Percentiles rank a stretch among this genome's conserved stretches.
These are phyloP conservation scores for Phragmatobia fuliginosa DNA, from an alignment of 2,888 invertebrate species.

Conservation along the genomic window DNA sequence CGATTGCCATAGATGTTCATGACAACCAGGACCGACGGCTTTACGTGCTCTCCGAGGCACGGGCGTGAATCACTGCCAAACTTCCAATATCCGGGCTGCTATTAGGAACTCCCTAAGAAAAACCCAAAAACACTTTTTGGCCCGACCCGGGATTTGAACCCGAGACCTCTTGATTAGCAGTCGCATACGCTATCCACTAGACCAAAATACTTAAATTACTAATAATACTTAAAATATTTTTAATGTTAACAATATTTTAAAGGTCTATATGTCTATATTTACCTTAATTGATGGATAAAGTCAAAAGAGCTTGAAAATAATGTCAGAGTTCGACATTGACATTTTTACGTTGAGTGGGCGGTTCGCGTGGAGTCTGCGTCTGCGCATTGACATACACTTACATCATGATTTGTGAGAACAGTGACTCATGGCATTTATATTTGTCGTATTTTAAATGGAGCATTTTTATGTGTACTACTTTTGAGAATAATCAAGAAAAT, in stretches of 20 bases:
- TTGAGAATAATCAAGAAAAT: not conserved
- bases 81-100: no score
- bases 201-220: no score
- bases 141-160: no score
- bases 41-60: no score
- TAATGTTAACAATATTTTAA: not conserved
- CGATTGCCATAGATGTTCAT: no score
- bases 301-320: slow-evolving; percentile 3
- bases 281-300: not conserved
- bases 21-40: no score
- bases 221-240: not conserved
- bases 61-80: no score
- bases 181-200: no score
- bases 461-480: not conserved
- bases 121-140: no score
- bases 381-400: slow-evolving; percentile 32
- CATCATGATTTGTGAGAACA: slow-evolving; percentile 44
- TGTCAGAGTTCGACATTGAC: slow-evolving; percentile 47
- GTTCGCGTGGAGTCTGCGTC: slow-evolving; percentile 12
- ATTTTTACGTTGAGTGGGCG: slow-evolving; percentile 37
- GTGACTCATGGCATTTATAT: slow-evolving; percentile 32
- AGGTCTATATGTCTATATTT: not conserved
- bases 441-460: not conserved
- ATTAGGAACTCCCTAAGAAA: no score
- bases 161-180: no score